These are phyloP conservation scores for Pocillopora meandrina DNA, from an alignment of 92 coral and sea anemone genomes.

Conservation along the genomic window DNA sequence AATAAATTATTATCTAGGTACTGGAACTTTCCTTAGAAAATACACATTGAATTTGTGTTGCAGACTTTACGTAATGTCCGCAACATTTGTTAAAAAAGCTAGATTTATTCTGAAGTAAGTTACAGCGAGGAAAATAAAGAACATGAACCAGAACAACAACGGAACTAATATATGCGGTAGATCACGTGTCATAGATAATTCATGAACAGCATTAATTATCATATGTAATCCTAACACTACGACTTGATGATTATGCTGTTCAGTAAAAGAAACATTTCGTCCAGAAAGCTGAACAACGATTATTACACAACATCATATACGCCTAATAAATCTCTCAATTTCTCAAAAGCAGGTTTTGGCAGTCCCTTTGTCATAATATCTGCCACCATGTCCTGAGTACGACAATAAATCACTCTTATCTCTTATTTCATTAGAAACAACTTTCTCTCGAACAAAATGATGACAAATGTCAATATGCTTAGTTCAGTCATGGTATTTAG, in stretches of 20 bases:
- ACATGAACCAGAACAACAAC: too few species aligned
- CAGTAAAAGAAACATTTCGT: conserved; percentile 25
- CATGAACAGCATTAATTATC: too few species aligned
- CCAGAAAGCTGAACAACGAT: neutral
- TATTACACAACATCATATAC: neutral
- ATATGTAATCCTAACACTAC: too few species aligned
- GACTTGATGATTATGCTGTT: conserved; percentile 20
- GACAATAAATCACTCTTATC: conserved; percentile 52
- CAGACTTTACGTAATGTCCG: too few species aligned
- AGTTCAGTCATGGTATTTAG: conserved; percentile 52
- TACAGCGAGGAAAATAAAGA: too few species aligned
- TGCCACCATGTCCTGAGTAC: conserved; percentile 59
- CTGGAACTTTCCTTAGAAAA: too few species aligned
- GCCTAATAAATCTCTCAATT: conserved; percentile 7
- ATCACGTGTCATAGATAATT: too few species aligned
- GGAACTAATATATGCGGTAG: too few species aligned
- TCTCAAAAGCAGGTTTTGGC: neutral
- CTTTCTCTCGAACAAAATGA: conserved; percentile 59
- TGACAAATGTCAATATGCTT: conserved; percentile 68
- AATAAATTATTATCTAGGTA: too few species aligned
- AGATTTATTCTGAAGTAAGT: too few species aligned
- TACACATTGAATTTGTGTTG: too few species aligned
- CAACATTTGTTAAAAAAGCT: too few species aligned
- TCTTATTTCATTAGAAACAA: conserved; percentile 39
- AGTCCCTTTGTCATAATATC: conserved; percentile 63